phyloP scores from a whole-genome alignment of 2,888 invertebrate species.

The Vandiemenella viatica region DNA sequence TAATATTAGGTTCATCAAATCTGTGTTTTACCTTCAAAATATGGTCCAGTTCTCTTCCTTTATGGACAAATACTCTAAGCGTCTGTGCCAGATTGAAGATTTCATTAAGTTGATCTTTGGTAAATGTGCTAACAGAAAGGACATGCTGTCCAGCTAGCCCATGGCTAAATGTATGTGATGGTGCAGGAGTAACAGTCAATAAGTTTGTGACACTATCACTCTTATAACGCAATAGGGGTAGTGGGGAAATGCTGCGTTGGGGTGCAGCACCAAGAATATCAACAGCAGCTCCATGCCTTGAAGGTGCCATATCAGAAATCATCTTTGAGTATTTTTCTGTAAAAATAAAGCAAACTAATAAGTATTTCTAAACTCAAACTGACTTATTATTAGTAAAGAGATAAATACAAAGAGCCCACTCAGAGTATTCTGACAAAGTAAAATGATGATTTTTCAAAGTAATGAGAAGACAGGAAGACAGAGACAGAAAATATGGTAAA shows the following conservation, averaged over 20 bases:
- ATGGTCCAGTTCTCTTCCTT: conserved; percentile 71
- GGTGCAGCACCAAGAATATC: neutral
- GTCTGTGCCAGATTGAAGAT: conserved; percentile 88
- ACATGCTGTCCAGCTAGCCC: conserved; percentile 61
- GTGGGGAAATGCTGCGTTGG: conserved; percentile 20
- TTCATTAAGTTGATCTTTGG: conserved; percentile 77
- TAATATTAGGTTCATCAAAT: no score
- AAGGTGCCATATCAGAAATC: conserved; percentile 28
- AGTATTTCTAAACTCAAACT: no score
- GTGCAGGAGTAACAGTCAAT: conserved; percentile 3
- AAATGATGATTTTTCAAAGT: no score
- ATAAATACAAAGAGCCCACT: no score
- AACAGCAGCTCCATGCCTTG: neutral
- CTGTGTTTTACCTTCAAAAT: conserved; percentile 53
- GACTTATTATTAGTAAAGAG: no score
- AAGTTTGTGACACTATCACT: conserved; percentile 27
- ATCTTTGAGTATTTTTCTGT: conserved; percentile 34
- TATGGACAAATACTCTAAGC: conserved; percentile 48
- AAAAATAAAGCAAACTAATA: neutral
- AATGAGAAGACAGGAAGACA: no score
- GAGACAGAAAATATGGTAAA: no score
- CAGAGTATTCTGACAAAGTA: no score
- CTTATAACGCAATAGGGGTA: conserved; percentile 22
- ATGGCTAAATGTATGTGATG: conserved; percentile 22
- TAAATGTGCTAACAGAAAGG: conserved; percentile 71